Evolutionary conservation across 2,888 invertebrate species (phyloP), one percentile per base, ranked within the genome.

Genomic region (Cheilosia impressa): DNA sequence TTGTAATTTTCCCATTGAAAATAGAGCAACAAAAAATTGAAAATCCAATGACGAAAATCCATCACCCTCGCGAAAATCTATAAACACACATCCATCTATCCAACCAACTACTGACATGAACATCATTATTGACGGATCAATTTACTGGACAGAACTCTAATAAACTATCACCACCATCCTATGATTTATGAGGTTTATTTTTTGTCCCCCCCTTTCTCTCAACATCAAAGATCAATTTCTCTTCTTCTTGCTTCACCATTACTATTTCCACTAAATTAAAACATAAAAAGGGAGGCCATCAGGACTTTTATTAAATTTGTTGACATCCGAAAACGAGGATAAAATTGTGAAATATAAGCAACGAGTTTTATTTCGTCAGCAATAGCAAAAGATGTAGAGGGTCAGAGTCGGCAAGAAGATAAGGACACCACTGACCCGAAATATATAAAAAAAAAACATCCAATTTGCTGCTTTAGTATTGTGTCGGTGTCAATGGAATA

Each of bases 231-330:
- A 38, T 62, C 19, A 38, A 38, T 50, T 47, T 55, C n/a, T n/a
- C n/a, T 15, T 57, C 19, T 52, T 19, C 38, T 27, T 75, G 43
- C 22, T 43, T 27, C 2, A 57, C 45, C 66, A 63, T 55, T 69
- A 83, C 79, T 83, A 82, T 66, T 82, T 79, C 84, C 65, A 80
- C 80, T 76, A 84, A 84, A 84, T 80, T 84, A 80, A 84, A 80
- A 80, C 84, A 84, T 84, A 84, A 84, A 84, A 71, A 82, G 71
- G 60, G 69, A 65, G 69, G 22, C 65, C 76, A 76, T 65, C 63
- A 81, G 78, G 63, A 71, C 78, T 84, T 84, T 84, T 84, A 84
- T 84, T 84, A 84, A 84, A 84, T 84, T 80, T 80, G 84, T 84
- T 84, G 80, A 84, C 84, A 84, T 84, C 80, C 47, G 24, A 71